Conservation (phyloP, 2,888 invertebrate genomes). For the Ephialtes manifestator region DNA sequence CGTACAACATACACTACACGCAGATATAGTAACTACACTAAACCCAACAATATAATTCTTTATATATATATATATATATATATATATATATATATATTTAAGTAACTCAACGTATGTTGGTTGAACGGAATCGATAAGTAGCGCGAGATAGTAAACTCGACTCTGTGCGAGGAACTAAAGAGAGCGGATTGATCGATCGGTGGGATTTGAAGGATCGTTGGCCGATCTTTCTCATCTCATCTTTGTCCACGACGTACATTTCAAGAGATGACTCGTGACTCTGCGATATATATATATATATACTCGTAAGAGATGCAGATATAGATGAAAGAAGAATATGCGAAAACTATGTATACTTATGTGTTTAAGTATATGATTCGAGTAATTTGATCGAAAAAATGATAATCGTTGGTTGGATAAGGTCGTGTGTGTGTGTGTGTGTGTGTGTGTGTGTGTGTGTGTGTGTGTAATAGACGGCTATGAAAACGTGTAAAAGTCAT, state of each 20-base stretch:
- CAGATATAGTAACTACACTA: conserved; percentile 23
- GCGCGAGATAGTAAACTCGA: conserved; percentile 49
- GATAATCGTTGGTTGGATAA: conserved; percentile 33
- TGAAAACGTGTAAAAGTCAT: too few relatives aligned
- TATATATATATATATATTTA: conserved; percentile 15
- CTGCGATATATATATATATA: conserved; percentile 21
- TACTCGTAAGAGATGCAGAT: neutral
- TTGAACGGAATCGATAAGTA: conserved; percentile 68
- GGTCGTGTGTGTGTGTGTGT: conserved; percentile 4
- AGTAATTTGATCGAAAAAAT: conserved; percentile 34
- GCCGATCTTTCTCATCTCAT: conserved; percentile 29
- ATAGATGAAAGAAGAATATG: neutral
- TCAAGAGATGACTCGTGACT: conserved; percentile 55
- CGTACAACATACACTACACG: conserved; percentile 42
- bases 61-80: conserved; percentile 1
- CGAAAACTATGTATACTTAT: conserved; percentile 3
- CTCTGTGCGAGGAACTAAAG: conserved; percentile 29
- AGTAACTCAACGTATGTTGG: conserved; percentile 46
- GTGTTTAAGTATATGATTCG: neutral
- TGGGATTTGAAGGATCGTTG: conserved; percentile 55
- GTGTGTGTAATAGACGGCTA: neutral
- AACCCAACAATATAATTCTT: conserved; percentile 4
- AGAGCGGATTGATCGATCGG: conserved; percentile 67
- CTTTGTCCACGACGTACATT: conserved; percentile 31
- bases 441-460: neutral